Base-by-base conservation (phyloP, 2,888 invertebrate species). In the Gastracanthus pulcherrimus region DNA sequence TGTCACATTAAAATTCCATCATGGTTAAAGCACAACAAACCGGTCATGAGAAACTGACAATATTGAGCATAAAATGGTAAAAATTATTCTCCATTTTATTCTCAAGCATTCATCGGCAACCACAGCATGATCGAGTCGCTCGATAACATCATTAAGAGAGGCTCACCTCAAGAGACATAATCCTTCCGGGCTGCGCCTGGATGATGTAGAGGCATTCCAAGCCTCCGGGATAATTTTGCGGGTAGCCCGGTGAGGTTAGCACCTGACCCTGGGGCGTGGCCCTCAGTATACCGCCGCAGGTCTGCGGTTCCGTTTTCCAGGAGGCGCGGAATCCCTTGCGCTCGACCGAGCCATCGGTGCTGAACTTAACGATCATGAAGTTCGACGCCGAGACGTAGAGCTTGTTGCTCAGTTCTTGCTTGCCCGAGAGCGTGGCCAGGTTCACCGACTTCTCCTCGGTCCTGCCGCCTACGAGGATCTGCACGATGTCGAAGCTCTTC, bases 331-430 rank as follows among this genome's bases (percentile, higher is more conserved):
- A 99, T 85, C 99, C 99, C 92, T 97, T 96, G 81, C 96, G 95
- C 92, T 98, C 98, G 31, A 98, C 97, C 13, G 97, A 96, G 58
- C 97, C 96, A 90, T 99, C 99, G 1, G 98, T 96, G 88, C 97
- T 97, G 92, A 99, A 99, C 92, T 98, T 98, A 83, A 99, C 95
- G 84, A 98, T 98, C 97, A 99, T 98, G 89, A 99, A 98, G 92
- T 99, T 99, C 70, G 98, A 98, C 58, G 98, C 98, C 4, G 98
- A 98, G 34, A 98, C 97, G 91, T 96, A 98, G 23, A 96, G 94
- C 90, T 96, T 95, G 85, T 95, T 96, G 74, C 96, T 95, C 85
- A 98, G 92, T 89, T 98, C 97, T 92, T 96, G 95, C 92, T 96
- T 97, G 84, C 99, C 99, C 13, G 98, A 98, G 38, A 99, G 93